Evolutionary conservation across 2,113 vertebrate genomes (phyloP).

Genomic region (Sorex fumeus): DNA sequence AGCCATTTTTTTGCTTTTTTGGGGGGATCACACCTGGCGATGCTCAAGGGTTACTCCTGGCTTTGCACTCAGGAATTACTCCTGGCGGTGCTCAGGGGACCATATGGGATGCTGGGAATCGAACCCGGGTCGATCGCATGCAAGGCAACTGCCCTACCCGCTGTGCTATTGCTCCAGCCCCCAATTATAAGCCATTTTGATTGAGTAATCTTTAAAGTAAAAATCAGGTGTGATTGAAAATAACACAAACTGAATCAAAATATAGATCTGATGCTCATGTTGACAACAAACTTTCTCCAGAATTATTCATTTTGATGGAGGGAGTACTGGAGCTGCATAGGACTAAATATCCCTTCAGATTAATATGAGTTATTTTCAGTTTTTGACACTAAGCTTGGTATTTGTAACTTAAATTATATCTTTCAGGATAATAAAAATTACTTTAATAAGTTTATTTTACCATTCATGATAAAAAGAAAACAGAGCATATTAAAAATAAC

Average conservation of each 20-base stretch:
- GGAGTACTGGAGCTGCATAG: background rate
- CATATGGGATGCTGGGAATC: too few relatives aligned
- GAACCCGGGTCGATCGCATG: too few relatives aligned
- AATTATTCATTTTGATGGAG: background rate
- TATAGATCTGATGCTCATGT: background rate
- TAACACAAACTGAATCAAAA: slow-evolving; percentile 58
- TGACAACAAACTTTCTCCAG: background rate
- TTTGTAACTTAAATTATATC: slow-evolving; percentile 11
- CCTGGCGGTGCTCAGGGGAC: too few relatives aligned
- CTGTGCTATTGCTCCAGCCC: too few relatives aligned
- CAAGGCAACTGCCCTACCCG: too few relatives aligned
- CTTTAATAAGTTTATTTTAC: slow-evolving; percentile 22
- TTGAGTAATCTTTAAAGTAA: slow-evolving; percentile 61
- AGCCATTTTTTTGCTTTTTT: too few relatives aligned
- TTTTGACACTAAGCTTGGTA: background rate
- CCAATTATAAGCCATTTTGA: slow-evolving; percentile 67
- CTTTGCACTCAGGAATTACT: too few relatives aligned
- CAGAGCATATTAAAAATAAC: background rate
- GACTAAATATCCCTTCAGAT: slow-evolving; percentile 30
- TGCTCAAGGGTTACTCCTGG: too few relatives aligned
- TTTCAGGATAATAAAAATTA: background rate
- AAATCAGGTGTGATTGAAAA: slow-evolving; percentile 65
- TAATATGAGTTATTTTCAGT: background rate
- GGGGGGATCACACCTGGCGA: too few relatives aligned
- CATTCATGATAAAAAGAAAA: background rate